Evolutionary conservation across 2,113 vertebrate species (phyloP), one percentile per base, ranked within the genome.

Genomic region (Eleginops maclovinus): DNA sequence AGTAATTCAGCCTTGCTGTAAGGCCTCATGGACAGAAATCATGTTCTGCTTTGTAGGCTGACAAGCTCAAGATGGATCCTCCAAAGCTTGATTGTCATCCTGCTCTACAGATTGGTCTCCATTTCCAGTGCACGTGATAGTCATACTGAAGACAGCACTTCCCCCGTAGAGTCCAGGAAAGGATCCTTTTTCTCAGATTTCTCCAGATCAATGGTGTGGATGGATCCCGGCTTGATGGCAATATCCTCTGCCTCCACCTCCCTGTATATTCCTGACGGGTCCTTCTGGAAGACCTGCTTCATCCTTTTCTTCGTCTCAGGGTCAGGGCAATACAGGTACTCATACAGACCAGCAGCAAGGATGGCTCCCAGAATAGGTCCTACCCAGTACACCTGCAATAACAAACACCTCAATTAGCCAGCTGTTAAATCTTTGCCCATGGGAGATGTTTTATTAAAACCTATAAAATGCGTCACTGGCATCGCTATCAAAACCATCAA

Each of bases 101-200:
- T 63, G 76, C 77, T 86, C 88, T 92, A 93, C 59, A 94, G 94
- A 78, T 87, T 92, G 87, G 87, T 93, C 95, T 96, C 95, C 93
- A 94, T 93, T 94, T 95, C 95, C 96, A 96, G 95, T 91, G 94
- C 94, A 80, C 78, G 92, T 92, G 93, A 95, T 97, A 97, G 96
- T 98, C 97, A 98, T 96, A 96, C 96, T 0, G 96, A 96, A 69
- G 96, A 97, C 64, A 97, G 53, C 66, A 96, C 96, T 81, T 97
- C 97, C 0, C 94, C 95, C 0, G 94, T 93, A 0, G 95, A 79
- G 79, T 96, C 96, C 75, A 91, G 95, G 73, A 86, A 90, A 26
- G 67, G 17, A 28, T 94, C 96, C 73, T 96, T 96, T 88, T 96
- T 97, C 79, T 96, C 96, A 0, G 91, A 90, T 53, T 95, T 94